phyloP scores from a whole-genome alignment of 2,113 vertebrate species.

The Nipponia nippon region DNA sequence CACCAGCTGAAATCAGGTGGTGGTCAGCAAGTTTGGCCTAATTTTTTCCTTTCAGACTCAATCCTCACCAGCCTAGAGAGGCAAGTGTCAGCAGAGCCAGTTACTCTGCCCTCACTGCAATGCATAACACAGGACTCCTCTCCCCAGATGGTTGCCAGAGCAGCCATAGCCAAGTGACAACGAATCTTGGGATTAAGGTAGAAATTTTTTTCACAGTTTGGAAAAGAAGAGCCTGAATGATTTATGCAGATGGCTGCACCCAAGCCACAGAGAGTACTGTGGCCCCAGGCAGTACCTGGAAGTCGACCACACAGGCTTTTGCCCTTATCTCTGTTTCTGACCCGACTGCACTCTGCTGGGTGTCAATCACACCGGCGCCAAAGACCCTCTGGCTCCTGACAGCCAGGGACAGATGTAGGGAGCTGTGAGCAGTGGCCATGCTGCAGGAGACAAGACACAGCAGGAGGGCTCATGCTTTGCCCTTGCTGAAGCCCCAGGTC shows the following conservation, averaged over 20 bases:
- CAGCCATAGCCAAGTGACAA: background rate
- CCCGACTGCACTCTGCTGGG: background rate
- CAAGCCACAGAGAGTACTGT: background rate
- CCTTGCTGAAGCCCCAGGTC: background rate
- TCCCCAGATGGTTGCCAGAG: background rate
- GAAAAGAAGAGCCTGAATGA: background rate
- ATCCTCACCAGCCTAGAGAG: background rate
- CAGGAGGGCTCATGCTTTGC: background rate
- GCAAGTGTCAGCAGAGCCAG: background rate
- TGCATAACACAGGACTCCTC: fast-evolving
- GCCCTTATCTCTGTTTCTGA: background rate
- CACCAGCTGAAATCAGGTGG: background rate
- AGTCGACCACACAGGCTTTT: fast-evolving
- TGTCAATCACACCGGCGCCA: background rate
- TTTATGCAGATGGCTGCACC: background rate
- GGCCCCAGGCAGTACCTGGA: background rate
- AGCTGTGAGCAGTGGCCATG: background rate
- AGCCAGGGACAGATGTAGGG: background rate
- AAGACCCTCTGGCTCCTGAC: background rate
- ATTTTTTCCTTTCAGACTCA: background rate
- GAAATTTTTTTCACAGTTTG: background rate
- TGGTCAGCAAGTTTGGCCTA: background rate
- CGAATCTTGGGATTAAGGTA: background rate
- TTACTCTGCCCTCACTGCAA: background rate
- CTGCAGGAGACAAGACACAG: background rate